Conservation (phyloP, 2,888 invertebrate species). For the Anthophora plumipes region DNA sequence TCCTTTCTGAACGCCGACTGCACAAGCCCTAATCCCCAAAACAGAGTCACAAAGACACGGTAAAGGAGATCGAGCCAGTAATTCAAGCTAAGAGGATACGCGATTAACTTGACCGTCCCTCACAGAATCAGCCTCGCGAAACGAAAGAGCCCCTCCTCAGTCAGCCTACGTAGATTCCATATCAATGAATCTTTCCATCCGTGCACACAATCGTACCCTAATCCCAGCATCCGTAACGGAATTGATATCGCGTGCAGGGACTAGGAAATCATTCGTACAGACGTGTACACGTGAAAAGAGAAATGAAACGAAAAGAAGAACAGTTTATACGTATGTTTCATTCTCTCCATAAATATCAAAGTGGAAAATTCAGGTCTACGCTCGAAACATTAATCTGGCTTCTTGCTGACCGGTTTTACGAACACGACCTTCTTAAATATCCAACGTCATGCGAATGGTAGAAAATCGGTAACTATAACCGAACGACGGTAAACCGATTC, state of each 20-base stretch:
- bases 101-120: conserved; percentile 22
- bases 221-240: conserved; percentile 27
- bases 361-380: conserved; percentile 36
- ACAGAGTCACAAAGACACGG: conserved; percentile 23
- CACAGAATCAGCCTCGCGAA: neutral
- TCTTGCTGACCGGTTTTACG: conserved; percentile 48
- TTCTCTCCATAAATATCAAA: conserved; percentile 35
- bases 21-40: conserved; percentile 13
- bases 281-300: no score
- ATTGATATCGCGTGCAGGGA: conserved; percentile 14
- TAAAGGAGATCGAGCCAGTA: conserved; percentile 15
- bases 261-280: neutral
- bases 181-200: conserved; percentile 4
- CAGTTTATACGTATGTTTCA: neutral
- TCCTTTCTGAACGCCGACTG: conserved; percentile 5
- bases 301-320: no score
- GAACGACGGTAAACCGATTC: conserved; percentile 41
- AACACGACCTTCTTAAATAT: conserved; percentile 26
- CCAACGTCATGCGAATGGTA: neutral
- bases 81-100: conserved; percentile 37
- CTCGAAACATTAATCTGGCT: conserved; percentile 45
- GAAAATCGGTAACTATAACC: conserved; percentile 1
- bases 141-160: neutral
- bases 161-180: conserved; percentile 17
- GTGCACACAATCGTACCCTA: neutral